A percentile compares a stretch with the other conserved stretches of the same genome.
Evolutionary conservation across 1,140 invertebrate species (phyloP).

Genomic region (Drosophila biarmipes): DNA sequence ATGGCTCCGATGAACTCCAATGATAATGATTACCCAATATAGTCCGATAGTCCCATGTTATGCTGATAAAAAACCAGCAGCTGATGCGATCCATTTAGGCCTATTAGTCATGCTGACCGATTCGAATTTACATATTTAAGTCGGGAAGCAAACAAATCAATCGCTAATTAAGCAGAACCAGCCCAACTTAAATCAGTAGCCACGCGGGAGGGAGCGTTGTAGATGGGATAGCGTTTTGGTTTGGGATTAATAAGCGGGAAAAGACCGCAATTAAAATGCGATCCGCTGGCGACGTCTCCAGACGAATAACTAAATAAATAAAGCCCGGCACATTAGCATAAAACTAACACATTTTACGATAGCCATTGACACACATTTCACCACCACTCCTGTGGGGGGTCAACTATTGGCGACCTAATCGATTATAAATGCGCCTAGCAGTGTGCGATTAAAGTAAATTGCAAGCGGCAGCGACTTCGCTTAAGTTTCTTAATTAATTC

Average conservation of each 20-base stretch:
- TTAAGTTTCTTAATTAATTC: conserved; percentile 84
- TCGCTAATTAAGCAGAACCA: conserved; percentile 60
- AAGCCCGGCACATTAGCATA: conserved; percentile 56
- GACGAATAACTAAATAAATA: conserved; percentile 43
- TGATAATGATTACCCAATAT: conserved; percentile 39
- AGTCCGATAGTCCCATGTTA: neutral
- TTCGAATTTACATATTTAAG: conserved; percentile 66
- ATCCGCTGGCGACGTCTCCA: conserved; percentile 60
- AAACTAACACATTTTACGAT: conserved; percentile 46
- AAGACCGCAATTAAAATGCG: conserved; percentile 74
- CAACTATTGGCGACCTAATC: conserved; percentile 62
- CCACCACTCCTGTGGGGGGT: conserved; percentile 4
- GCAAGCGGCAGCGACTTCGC: conserved; percentile 64
- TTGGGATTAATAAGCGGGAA: conserved; percentile 18
- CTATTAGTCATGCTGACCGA: conserved; percentile 62
- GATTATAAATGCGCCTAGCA: conserved; percentile 80
- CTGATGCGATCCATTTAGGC: conserved; percentile 64
- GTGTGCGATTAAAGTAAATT: conserved; percentile 84
- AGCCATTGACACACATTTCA: conserved; percentile 67
- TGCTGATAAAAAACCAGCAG: conserved; percentile 49
- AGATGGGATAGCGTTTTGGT: conserved; percentile 7
- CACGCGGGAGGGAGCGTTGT: conserved; percentile 16
- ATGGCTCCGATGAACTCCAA: neutral
- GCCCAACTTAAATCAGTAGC: conserved; percentile 35
- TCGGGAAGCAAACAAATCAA: conserved; percentile 63